Evolutionary conservation across 1,140 invertebrate species (phyloP).

Genomic region (Cotesia vestalis): DNA sequence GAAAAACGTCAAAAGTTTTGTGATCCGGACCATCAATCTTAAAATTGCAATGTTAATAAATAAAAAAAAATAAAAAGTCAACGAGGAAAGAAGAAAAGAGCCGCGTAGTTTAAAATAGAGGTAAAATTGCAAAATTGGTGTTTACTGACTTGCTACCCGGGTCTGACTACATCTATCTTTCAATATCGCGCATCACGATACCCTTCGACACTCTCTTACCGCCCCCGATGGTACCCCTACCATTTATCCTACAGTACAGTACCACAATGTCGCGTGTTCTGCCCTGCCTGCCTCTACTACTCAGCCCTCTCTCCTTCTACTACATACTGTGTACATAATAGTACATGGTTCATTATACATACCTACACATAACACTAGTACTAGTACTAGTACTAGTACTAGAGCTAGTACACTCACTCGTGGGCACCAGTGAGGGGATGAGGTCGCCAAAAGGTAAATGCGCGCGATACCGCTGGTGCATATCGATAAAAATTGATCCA

Average conservation of each 20-base stretch:
- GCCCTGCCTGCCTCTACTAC: background rate
- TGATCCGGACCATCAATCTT: too few species aligned
- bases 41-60: too few species aligned
- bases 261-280: background rate
- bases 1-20: background rate
- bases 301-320: slow-evolving; percentile 11
- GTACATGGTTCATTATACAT: background rate
- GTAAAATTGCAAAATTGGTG: slow-evolving; percentile 9
- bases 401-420: too few species aligned
- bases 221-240: slow-evolving; percentile 3
- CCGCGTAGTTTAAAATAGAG: background rate
- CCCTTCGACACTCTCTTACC: slow-evolving; percentile 28
- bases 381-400: too few species aligned
- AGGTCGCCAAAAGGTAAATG: slow-evolving; percentile 25
- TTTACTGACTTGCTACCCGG: slow-evolving; percentile 36
- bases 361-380: background rate
- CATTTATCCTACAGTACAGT: background rate
- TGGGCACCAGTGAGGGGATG: background rate
- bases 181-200: slow-evolving; percentile 37
- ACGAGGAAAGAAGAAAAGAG: background rate
- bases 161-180: slow-evolving; percentile 39
- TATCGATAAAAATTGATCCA: slow-evolving; percentile 31
- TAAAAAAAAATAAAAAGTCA: background rate
- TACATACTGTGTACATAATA: background rate
- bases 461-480: slow-evolving; percentile 24